A percentile compares a stretch with the other conserved stretches of the same genome.
Evolutionary conservation across 2,113 vertebrate genomes (phyloP).

Genomic region (Pipa parva): DNA sequence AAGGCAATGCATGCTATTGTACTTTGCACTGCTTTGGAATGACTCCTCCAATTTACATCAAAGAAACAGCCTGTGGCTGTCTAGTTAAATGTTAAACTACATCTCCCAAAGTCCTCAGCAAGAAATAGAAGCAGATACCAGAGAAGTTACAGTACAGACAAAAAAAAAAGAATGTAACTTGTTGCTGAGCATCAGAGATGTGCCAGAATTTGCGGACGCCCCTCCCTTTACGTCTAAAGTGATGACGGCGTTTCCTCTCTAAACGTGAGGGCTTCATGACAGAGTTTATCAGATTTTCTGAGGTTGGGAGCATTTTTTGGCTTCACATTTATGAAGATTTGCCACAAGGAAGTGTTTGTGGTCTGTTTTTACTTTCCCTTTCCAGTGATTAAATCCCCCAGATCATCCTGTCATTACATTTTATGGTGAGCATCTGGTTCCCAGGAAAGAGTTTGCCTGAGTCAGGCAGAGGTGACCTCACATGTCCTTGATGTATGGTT

Average conservation of each 20-base stretch:
- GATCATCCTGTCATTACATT: conserved; percentile 1
- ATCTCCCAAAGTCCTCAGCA: too few relatives aligned
- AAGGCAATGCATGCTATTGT: too few relatives aligned
- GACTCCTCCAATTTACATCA: too few relatives aligned
- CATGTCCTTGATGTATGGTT: conserved; percentile 5
- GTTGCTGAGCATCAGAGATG: too few relatives aligned
- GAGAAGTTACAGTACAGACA: too few relatives aligned
- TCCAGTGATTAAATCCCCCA: conserved; percentile 16
- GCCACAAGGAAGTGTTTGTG: conserved; percentile 7
- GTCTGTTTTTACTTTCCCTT: conserved; percentile 19
- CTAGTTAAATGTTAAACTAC: too few relatives aligned
- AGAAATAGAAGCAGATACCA: too few relatives aligned
- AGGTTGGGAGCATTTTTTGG: neutral
- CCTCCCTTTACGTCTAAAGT: too few relatives aligned
- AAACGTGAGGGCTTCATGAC: neutral
- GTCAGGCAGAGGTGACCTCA: conserved; percentile 23
- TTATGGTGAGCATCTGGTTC: conserved; percentile 18
- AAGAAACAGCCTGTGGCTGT: too few relatives aligned
- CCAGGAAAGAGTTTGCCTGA: conserved; percentile 8
- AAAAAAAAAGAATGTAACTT: too few relatives aligned
- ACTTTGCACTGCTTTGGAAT: too few relatives aligned
- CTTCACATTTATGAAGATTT: neutral
- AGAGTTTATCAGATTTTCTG: neutral
- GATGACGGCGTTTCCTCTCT: conserved; percentile 5
- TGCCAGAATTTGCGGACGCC: too few relatives aligned